Evolutionary conservation across 2,113 vertebrate genomes (phyloP).

Genomic region (Muntiacus muntjak): DNA sequence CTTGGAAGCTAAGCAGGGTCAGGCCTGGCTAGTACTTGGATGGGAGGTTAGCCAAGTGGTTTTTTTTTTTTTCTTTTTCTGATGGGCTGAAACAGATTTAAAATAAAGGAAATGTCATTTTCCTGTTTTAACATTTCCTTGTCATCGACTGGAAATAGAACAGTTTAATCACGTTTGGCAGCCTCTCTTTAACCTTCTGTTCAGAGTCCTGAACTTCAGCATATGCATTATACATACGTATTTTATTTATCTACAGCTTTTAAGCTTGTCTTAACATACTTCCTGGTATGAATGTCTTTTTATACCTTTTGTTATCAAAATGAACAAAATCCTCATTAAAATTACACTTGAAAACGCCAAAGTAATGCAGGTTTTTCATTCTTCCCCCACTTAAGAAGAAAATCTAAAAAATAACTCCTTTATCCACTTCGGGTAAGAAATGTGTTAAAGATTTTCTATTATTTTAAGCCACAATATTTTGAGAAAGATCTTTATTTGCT

Average conservation of each 20-base stretch:
- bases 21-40: background rate
- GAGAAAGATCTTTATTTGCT: conserved; percentile 32
- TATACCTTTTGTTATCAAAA: background rate
- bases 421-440: background rate
- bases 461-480: background rate
- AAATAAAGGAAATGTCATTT: background rate
- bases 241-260: background rate
- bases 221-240: background rate
- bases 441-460: background rate
- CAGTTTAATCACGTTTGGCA: background rate
- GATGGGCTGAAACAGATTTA: background rate
- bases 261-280: background rate
- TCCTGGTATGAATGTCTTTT: background rate
- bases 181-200: background rate
- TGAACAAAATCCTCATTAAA: background rate
- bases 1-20: background rate
- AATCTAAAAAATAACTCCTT: background rate
- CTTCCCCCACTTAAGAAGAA: background rate
- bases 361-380: background rate
- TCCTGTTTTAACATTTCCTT: background rate
- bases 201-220: background rate
- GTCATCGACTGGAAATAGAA: background rate
- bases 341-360: background rate
- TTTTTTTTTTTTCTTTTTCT: background rate
- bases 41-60: background rate